phyloP scores from a whole-genome alignment of 2,113 vertebrate genomes.

The Sorex araneus region DNA sequence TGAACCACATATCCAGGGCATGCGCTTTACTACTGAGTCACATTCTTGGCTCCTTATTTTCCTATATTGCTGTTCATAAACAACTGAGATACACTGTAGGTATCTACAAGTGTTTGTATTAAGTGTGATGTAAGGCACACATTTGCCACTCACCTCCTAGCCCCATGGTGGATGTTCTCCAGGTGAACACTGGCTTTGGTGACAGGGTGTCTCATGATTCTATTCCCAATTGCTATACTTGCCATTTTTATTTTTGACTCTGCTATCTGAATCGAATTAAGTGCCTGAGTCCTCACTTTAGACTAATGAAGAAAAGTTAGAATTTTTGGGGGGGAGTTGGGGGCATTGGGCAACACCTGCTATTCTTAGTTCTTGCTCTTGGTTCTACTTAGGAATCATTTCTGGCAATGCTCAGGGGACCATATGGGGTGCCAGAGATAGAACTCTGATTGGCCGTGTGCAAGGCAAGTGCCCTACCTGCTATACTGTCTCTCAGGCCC shows the following conservation, averaged over 20 bases:
- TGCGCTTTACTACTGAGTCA: too few relatives aligned
- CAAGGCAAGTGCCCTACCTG: too few relatives aligned
- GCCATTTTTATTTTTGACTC: conserved; percentile 29
- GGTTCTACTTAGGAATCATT: too few relatives aligned
- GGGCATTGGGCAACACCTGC: too few relatives aligned
- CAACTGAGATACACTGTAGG: not conserved
- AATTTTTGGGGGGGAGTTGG: too few relatives aligned
- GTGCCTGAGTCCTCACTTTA: conserved; percentile 49
- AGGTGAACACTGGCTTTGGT: not conserved
- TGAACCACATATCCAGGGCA: too few relatives aligned
- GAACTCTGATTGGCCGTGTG: too few relatives aligned
- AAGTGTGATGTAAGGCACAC: not conserved
- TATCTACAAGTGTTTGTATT: not conserved
- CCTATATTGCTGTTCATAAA: not conserved
- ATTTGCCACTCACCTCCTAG: accelerated
- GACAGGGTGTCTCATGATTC: not conserved
- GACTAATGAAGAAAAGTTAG: conserved; percentile 9
- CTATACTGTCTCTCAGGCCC: too few relatives aligned
- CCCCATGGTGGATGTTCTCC: not conserved
- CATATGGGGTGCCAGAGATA: too few relatives aligned
- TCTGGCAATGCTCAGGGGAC: too few relatives aligned
- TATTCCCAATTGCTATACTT: not conserved
- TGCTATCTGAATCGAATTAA: not conserved
- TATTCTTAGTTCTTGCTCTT: too few relatives aligned
- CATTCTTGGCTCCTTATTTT: not conserved